Percentiles rank a stretch among this genome's conserved stretches.
These are phyloP conservation scores for Phasia obesa DNA, from an alignment of 2,888 invertebrate genomes.

Conservation along the genomic window DNA sequence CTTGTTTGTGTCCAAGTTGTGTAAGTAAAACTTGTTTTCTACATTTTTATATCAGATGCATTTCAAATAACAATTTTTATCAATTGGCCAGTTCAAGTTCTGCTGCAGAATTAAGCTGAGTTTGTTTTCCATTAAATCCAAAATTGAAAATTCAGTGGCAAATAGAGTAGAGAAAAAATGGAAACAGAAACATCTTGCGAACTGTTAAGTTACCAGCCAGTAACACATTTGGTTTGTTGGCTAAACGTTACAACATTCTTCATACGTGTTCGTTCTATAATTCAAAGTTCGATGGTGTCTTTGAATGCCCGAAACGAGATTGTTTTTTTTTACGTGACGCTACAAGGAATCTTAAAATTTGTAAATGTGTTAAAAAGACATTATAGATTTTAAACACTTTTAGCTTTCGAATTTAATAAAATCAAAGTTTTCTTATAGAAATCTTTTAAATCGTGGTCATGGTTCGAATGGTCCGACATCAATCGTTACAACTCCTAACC, in stretches of 20 bases:
- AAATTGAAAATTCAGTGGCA: no score
- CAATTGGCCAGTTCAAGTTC: constrained; percentile 26
- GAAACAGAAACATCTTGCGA: not conserved
- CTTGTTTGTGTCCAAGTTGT: no score
- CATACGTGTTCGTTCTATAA: constrained; percentile 31
- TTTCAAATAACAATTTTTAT: constrained; percentile 47
- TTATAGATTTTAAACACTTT: no score
- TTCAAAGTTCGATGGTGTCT: not conserved
- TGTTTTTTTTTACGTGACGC: no score
- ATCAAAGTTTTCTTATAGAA: not conserved
- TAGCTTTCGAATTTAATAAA: not conserved
- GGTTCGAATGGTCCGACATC: constrained; percentile 82
- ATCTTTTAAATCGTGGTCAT: constrained; percentile 16
- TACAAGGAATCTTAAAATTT: not conserved
- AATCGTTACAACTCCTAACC: constrained; percentile 82
- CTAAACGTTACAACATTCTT: not conserved
- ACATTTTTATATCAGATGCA: not conserved
- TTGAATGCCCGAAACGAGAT: no score
- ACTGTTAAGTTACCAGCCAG: not conserved
- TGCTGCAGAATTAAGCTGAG: not conserved
- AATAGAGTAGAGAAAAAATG: not conserved
- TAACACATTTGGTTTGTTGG: constrained; percentile 15
- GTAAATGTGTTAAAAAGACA: not conserved
- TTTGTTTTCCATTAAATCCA: no score
- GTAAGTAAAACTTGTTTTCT: not conserved